Evolutionary conservation across 2,888 invertebrate genomes (phyloP), one percentile per base, ranked within the genome.

Genomic region (Eustalomyia histrio): DNA sequence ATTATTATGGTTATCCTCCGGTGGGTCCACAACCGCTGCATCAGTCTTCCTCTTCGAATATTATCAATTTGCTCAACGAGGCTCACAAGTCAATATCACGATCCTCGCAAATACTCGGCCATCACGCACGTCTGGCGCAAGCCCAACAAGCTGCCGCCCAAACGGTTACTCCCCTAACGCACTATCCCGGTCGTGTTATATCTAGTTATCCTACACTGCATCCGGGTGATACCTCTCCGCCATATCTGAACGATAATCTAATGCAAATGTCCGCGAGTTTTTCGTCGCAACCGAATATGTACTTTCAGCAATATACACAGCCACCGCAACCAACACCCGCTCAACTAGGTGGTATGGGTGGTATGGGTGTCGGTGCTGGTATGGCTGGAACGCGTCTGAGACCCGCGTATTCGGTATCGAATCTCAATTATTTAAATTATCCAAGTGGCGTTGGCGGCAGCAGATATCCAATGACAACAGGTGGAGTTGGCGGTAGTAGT

Each of bases 71-170:
- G 83, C 83, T 91, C 83, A 90, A 90, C 80, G 91, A 91, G 87
- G 90, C 91, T 69, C 89, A 90, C 84, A 90, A 90, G 85, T 91
- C 91, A 75, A 91, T 91, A 85, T 90, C 91, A 79, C 88, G 91
- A 58, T 90, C 91, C 82, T 88, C 90, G 52, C 90, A 91, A 84
- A 91, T 91, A 69, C 87, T 91, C 6, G 89, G 88, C 79, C 89
- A 90, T 29, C 90, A 89, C 83, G 89, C 90, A 67, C 87, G 90
- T 61, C 68, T 84, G 67, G 85, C 84, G 58, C 90, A 89, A 83
- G 82, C 81, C 21, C 81, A 81, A 57, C 88, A 84, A 86, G 87
- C 79, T 60, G 83, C 80, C 68, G 82, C 83, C 29, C 85, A 84
- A 83, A 87, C 87, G 52, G 85, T 87, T 35, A 88, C 88, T 76